These are phyloP conservation scores for Phenganax subtilis DNA, from an alignment of 92 coral and sea anemone genomes.

Conservation along the genomic window DNA sequence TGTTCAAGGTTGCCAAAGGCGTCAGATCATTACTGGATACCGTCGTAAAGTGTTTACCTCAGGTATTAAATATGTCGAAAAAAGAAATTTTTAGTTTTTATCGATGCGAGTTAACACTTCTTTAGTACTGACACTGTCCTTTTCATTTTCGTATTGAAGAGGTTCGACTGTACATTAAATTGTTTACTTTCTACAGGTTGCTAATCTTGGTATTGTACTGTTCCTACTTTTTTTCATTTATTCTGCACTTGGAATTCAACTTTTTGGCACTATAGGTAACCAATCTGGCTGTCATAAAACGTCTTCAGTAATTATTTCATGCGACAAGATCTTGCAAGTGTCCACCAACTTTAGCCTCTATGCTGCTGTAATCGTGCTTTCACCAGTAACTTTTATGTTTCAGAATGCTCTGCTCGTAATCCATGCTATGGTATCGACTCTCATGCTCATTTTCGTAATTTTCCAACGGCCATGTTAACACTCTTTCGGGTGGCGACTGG, in stretches of 20 bases:
- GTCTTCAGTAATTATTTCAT: not conserved
- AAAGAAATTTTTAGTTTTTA: too few species aligned
- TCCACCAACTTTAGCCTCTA: too few species aligned
- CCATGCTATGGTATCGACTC: slow-evolving; percentile 77
- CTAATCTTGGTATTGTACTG: slow-evolving; percentile 83
- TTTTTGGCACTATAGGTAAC: slow-evolving; percentile 82
- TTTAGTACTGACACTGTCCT: not conserved
- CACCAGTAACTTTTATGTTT: slow-evolving; percentile 11
- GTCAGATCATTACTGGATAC: slow-evolving; percentile 92
- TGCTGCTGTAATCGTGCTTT: too few species aligned
- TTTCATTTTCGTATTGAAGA: not conserved
- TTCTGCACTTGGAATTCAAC: slow-evolving; percentile 89
- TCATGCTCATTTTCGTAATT: slow-evolving; percentile 80
- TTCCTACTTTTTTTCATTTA: slow-evolving; percentile 80
- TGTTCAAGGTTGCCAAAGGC: slow-evolving; percentile 90
- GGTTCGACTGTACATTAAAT: not conserved
- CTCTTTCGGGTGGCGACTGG: slow-evolving; percentile 91
- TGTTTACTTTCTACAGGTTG: slow-evolving; percentile 58
- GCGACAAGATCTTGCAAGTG: too few species aligned
- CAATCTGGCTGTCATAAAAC: slow-evolving; percentile 15
- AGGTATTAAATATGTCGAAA: slow-evolving; percentile 52
- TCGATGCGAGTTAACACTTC: too few species aligned
- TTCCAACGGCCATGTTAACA: slow-evolving; percentile 91
- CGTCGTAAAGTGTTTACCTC: slow-evolving; percentile 81
- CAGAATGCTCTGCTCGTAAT: slow-evolving; percentile 63